These are phyloP conservation scores for Antedon bifida DNA, from an alignment of 35 echinoderm and acorn worm genomes.

Conservation along the genomic window DNA sequence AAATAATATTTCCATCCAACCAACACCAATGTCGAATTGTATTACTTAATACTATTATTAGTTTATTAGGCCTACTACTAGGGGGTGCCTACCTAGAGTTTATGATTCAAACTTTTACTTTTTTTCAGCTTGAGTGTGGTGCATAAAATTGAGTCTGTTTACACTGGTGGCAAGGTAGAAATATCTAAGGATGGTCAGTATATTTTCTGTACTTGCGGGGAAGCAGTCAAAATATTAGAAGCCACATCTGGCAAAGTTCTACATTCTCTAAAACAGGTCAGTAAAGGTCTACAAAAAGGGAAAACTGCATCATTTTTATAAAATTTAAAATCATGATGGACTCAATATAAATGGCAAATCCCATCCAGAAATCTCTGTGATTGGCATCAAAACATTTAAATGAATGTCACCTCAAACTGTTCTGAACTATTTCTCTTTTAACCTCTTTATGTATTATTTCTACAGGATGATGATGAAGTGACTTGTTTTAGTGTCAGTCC, in stretches of 20 bases:
- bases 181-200: slow-evolving; percentile 44
- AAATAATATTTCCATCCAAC: too few relatives aligned
- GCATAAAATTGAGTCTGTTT: slow-evolving; percentile 67
- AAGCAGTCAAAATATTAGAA: slow-evolving; percentile 52
- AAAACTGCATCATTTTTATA: not conserved
- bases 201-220: slow-evolving; percentile 68
- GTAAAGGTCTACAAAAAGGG: not conserved
- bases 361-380: not conserved
- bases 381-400: too few relatives aligned
- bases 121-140: slow-evolving; percentile 55
- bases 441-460: not conserved
- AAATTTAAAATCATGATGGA: not conserved
- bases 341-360: not conserved
- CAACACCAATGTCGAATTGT: too few relatives aligned
- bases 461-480: slow-evolving; percentile 58
- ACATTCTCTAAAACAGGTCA: slow-evolving; percentile 70
- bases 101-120: too few relatives aligned
- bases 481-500: slow-evolving; percentile 54
- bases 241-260: slow-evolving; percentile 41
- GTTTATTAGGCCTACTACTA: too few relatives aligned
- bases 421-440: not conserved
- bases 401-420: not conserved
- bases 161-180: slow-evolving; percentile 74
- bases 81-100: too few relatives aligned
- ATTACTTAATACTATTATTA: too few relatives aligned